Percentiles rank a stretch among this genome's conserved stretches.
phyloP scores from a whole-genome alignment of 2,113 vertebrate genomes.

The Nyctereutes procyonoides region DNA sequence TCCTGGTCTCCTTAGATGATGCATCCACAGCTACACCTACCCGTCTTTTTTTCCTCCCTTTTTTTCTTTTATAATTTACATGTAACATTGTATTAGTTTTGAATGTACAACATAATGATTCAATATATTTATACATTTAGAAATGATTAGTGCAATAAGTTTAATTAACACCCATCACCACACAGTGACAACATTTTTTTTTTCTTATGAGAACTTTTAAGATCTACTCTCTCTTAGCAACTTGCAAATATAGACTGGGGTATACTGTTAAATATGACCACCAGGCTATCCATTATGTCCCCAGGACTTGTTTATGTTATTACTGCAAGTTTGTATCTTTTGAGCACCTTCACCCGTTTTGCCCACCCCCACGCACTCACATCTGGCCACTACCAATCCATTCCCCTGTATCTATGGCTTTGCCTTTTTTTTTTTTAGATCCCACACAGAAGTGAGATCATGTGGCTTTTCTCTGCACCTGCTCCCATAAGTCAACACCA shows the following conservation, averaged over 20 bases:
- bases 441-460: neutral
- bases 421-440: neutral
- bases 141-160: neutral
- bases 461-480: neutral
- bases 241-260: neutral
- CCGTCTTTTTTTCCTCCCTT: neutral
- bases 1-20: neutral
- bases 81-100: neutral
- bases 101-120: neutral
- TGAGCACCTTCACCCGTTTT: neutral
- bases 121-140: neutral
- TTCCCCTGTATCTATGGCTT: neutral
- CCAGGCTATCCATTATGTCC: neutral
- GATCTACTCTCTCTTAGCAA: neutral
- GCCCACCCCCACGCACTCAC: too few relatives aligned
- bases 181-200: neutral
- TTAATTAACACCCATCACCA: neutral
- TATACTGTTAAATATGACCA: neutral
- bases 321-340: neutral
- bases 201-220: neutral
- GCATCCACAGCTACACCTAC: neutral
- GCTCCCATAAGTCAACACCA: neutral
- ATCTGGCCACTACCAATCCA: too few relatives aligned
- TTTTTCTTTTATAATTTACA: neutral
- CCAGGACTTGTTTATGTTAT: neutral